phyloP scores from a whole-genome alignment of 1,140 invertebrate genomes.

The Hylaeus anthracinus region DNA sequence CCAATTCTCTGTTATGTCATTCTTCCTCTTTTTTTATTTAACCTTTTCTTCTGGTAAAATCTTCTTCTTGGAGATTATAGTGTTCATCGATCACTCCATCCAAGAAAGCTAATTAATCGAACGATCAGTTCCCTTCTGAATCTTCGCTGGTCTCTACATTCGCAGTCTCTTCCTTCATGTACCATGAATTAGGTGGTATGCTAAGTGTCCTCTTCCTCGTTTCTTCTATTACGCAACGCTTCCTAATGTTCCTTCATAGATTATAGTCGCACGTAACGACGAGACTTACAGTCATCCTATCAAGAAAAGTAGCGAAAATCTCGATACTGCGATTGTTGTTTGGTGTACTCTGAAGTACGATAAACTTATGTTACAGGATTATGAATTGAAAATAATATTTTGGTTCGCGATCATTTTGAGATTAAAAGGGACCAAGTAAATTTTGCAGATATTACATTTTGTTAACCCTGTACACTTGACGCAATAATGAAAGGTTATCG shows the following conservation, averaged over 20 bases:
- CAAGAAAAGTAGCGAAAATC: background rate
- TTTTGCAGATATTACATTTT: no score
- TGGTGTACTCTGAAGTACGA: background rate
- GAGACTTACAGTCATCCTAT: background rate
- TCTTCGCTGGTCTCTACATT: slow-evolving; percentile 2
- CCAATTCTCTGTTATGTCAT: no score
- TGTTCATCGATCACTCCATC: no score
- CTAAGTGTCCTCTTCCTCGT: slow-evolving; percentile 1
- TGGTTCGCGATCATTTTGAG: no score
- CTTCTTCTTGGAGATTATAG: background rate
- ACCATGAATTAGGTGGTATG: background rate
- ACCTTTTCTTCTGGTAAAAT: no score
- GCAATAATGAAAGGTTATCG: no score
- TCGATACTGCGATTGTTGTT: background rate
- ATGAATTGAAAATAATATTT: no score
- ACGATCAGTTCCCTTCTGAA: background rate
- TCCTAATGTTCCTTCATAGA: background rate
- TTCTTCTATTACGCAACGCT: slow-evolving; percentile 14
- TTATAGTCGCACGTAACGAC: background rate
- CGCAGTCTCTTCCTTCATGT: background rate
- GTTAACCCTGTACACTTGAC: no score
- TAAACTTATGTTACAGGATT: no score
- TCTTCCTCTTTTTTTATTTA: no score
- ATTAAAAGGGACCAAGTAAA: no score
- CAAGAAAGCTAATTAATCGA: background rate